A percentile compares a stretch with the other conserved stretches of the same genome.
Evolutionary conservation across 64 coral and sea anemone species (phyloP).

Genomic region (Trachythela sp.): DNA sequence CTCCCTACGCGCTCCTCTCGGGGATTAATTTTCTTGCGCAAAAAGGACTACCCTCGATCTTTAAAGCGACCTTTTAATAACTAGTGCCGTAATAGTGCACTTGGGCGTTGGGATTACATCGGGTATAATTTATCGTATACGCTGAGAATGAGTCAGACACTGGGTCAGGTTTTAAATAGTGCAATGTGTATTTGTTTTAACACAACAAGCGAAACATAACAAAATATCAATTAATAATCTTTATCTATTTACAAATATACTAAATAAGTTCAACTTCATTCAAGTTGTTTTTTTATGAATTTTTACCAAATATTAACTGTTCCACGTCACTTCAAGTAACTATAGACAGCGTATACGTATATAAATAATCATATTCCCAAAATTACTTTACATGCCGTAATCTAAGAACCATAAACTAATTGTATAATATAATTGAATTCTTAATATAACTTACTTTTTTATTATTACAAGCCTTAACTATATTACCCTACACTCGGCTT

Average conservation of each 20-base stretch:
- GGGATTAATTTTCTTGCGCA: too few species aligned
- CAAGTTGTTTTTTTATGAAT: not conserved
- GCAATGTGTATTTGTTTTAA: not conserved
- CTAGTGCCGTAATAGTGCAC: too few species aligned
- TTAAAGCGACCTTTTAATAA: too few species aligned
- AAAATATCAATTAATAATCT: not conserved
- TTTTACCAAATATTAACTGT: constrained; percentile 1
- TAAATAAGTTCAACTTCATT: not conserved
- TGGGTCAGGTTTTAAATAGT: not conserved
- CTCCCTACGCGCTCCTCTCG: too few species aligned
- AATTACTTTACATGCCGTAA: not conserved
- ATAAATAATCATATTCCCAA: not conserved
- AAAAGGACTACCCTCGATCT: too few species aligned
- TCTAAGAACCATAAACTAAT: not conserved
- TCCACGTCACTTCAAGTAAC: not conserved
- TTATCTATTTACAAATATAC: not conserved
- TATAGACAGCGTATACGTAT: not conserved
- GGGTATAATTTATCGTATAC: not conserved
- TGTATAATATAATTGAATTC: not conserved
- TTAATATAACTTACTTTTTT: not conserved
- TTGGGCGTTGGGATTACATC: too few species aligned
- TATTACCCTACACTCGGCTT: not conserved
- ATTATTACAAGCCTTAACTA: not conserved
- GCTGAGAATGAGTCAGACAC: not conserved
- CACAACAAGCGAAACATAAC: not conserved